Evolutionary conservation across 1,140 invertebrate genomes (phyloP), one percentile per base, ranked within the genome.

Genomic region (Leptinotarsa lineolata): DNA sequence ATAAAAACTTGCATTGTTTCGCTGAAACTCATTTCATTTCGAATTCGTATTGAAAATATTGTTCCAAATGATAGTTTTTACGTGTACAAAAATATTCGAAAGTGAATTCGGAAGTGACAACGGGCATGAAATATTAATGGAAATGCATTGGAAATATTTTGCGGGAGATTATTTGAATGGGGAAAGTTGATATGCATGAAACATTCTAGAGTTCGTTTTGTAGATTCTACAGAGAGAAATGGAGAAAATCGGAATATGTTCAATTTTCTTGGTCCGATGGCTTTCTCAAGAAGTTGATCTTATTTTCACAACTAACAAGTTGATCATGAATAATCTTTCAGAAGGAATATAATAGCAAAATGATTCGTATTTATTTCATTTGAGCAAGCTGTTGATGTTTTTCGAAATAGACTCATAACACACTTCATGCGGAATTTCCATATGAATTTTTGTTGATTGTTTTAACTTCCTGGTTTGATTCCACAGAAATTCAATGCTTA

Each of bases 1-100:
- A 66, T 39, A 66, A 66, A 66, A 66, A 66, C n/a, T 24, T 66
- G 64, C 64, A 66, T 66, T 66, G 64, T 39, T 44, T 66, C 44
- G 64, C 39, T 66, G 64, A 66, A 66, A 66, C 64, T 66, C 39
- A 66, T 66, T 66, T 66, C 64, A 20, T 18, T 46, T 18, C 64
- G 30, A 66, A 66, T 44, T 13, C 39, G n/a, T 46, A 39, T 66
- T 39, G 39, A 64, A 66, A 16, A 39, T 66, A 39, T 44, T 66
- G n/a, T 39, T 30, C 39, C 39, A 66, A n/a, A 13, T 66, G 39
- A 44, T 66, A 44, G 22, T 66, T 66, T 66, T n/a, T 18, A n/a
- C 48, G 48, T 39, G 24, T 39, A 44, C 39, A n/a, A 44, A 66
- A n/a, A 22, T 66, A 13, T 66, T 46, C 12, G 11, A 15, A 15